A percentile compares a stretch with the other conserved stretches of the same genome.
Evolutionary conservation across 2,797 vertebrate genomes (phyloP).

Genomic region (Sebastes variabilis): DNA sequence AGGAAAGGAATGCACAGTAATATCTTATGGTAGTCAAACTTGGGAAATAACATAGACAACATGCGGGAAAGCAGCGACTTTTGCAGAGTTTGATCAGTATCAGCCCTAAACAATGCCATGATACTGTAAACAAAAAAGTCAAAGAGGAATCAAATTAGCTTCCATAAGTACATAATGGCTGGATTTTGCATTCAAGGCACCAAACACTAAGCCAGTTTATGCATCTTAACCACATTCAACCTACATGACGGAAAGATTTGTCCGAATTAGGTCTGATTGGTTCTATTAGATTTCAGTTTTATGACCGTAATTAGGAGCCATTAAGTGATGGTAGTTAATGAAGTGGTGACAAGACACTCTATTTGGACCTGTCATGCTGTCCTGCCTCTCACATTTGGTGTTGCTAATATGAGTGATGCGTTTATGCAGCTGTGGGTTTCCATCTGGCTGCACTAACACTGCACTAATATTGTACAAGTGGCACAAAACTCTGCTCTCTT

Average conservation of each 20-base stretch:
- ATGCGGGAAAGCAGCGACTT: not conserved
- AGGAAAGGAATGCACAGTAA: not conserved
- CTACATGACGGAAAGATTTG: not conserved
- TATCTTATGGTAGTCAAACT: not conserved
- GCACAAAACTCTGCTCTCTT: not conserved
- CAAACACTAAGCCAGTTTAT: not conserved
- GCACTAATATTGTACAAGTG: not conserved
- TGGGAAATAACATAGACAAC: not conserved
- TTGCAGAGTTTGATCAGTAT: not conserved
- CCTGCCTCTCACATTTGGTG: not conserved
- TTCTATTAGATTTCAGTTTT: conserved; percentile 6
- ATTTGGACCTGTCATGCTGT: not conserved
- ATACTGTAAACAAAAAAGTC: not conserved
- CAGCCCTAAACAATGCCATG: not conserved
- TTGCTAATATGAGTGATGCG: conserved; percentile 1
- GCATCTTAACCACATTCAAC: not conserved
- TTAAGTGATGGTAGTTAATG: conserved; percentile 17
- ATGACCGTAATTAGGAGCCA: conserved; percentile 6
- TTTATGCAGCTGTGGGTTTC: conserved; percentile 16
- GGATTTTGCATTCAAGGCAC: not conserved
- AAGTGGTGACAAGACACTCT: conserved; percentile 6
- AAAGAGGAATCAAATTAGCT: not conserved
- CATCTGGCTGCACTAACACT: not conserved
- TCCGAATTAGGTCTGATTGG: conserved; percentile 10
- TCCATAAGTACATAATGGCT: not conserved